Evolutionary conservation across 2,113 vertebrate genomes (phyloP).

Genomic region (Trematomus loennbergii): DNA sequence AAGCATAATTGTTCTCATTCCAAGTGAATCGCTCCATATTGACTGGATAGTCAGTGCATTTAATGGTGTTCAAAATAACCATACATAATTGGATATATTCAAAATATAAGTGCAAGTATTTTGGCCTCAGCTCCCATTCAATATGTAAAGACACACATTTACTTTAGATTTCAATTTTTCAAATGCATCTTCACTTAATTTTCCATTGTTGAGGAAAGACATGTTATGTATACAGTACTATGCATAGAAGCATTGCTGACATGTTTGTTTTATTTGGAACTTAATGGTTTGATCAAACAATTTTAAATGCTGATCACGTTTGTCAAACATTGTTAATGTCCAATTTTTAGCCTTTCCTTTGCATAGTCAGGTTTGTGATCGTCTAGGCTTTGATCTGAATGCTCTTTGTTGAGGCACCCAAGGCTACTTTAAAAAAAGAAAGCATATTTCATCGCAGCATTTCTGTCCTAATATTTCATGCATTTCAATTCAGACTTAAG

Average conservation of each 20-base stretch:
- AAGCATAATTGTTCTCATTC: constrained; percentile 28
- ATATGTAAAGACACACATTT: not conserved
- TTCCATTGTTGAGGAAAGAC: not conserved
- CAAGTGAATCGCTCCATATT: constrained; percentile 17
- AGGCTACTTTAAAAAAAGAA: not conserved
- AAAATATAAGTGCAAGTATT: not conserved
- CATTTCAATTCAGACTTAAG: not conserved
- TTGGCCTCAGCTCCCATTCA: not conserved
- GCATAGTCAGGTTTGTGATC: not conserved
- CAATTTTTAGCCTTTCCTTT: constrained; percentile 4
- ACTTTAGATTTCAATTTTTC: not conserved
- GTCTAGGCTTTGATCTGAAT: constrained; percentile 2
- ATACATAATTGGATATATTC: not conserved
- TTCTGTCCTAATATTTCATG: not conserved
- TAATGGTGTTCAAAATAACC: too few species aligned
- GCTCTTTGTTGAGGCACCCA: constrained; percentile 2
- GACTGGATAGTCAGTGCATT: too few species aligned
- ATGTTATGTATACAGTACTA: too few species aligned
- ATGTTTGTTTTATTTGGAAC: not conserved
- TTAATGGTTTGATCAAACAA: not conserved
- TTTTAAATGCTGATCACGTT: not conserved
- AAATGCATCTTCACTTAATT: not conserved
- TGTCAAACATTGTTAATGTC: not conserved
- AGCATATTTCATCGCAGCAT: not conserved
- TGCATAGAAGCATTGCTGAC: too few species aligned